A percentile compares a stretch with the other conserved stretches of the same genome.
phyloP scores from a whole-genome alignment of 2,113 vertebrate genomes.

The Nothocercus nigrocapillus region DNA sequence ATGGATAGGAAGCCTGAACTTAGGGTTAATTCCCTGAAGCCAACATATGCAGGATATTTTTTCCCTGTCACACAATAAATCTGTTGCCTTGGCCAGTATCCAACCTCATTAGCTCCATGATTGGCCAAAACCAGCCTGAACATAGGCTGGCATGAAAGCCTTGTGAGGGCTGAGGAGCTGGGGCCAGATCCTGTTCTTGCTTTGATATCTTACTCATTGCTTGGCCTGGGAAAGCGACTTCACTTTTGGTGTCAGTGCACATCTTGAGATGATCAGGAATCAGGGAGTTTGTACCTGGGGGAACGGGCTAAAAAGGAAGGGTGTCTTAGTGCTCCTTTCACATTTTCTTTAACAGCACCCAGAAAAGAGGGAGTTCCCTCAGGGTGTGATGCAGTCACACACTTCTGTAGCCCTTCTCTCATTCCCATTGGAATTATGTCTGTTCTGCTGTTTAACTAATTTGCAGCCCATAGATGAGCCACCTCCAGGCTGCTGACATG shows the following conservation, averaged over 20 bases:
- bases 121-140: background rate
- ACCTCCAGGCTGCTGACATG: background rate
- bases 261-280: background rate
- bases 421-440: background rate
- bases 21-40: conserved; percentile 39
- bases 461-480: background rate
- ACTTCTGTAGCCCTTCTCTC: background rate
- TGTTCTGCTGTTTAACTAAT: background rate
- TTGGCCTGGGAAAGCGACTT: background rate
- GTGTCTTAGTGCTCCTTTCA: background rate
- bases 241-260: background rate
- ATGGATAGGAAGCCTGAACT: background rate
- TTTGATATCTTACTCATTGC: background rate
- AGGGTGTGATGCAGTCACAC: background rate
- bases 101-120: conserved; percentile 23
- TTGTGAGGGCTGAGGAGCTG: background rate
- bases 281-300: background rate
- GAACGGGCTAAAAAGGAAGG: background rate
- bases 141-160: background rate
- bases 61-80: conserved; percentile 9
- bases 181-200: background rate
- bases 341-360: background rate
- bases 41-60: background rate
- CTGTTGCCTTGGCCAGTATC: conserved; percentile 32
- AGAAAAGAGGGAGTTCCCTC: background rate